Percentiles rank a stretch among this genome's conserved stretches.
phyloP scores from a whole-genome alignment of 2,888 invertebrate species.

The Brachypalpus laphriformis region DNA sequence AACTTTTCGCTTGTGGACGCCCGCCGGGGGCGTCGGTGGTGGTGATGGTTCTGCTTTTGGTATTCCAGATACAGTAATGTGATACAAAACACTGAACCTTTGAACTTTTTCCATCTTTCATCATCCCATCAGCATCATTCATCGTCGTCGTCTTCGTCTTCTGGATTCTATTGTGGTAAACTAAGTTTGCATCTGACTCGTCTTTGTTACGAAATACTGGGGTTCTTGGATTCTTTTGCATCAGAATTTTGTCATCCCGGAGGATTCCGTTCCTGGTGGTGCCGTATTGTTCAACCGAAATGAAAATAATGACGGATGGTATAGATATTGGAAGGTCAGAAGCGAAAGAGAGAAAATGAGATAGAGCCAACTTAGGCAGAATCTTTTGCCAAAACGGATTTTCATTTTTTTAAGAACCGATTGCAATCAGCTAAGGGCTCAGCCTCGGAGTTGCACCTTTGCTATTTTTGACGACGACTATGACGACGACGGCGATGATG shows the following conservation, averaged over 20 bases:
- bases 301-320: slow-evolving; percentile 17
- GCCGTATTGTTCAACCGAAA: slow-evolving; percentile 22
- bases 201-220: slow-evolving; percentile 49
- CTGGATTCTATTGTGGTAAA: slow-evolving; percentile 31
- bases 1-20: slow-evolving; percentile 29
- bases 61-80: slow-evolving; percentile 66
- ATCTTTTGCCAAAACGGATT: slow-evolving; percentile 7
- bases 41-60: slow-evolving; percentile 42
- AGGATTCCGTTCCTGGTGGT: slow-evolving; percentile 27
- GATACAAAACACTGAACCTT: slow-evolving; percentile 70
- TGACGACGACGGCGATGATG: not conserved
- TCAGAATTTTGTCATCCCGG: slow-evolving; percentile 18
- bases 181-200: slow-evolving; percentile 2
- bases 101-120: slow-evolving; percentile 72
- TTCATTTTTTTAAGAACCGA: slow-evolving; percentile 48
- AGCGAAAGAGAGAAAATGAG: not conserved
- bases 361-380: not conserved
- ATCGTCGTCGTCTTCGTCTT: slow-evolving; percentile 14
- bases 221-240: not conserved
- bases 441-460: slow-evolving; percentile 65
- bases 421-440: slow-evolving; percentile 64
- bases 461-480: slow-evolving; percentile 26
- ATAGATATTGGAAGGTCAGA: slow-evolving; percentile 40
- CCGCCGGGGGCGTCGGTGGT: not conserved
- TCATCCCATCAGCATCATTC: slow-evolving; percentile 54